A percentile compares a stretch with the other conserved stretches of the same genome.
Evolutionary conservation across 1,140 invertebrate species (phyloP).

Genomic region (Diprion similis): DNA sequence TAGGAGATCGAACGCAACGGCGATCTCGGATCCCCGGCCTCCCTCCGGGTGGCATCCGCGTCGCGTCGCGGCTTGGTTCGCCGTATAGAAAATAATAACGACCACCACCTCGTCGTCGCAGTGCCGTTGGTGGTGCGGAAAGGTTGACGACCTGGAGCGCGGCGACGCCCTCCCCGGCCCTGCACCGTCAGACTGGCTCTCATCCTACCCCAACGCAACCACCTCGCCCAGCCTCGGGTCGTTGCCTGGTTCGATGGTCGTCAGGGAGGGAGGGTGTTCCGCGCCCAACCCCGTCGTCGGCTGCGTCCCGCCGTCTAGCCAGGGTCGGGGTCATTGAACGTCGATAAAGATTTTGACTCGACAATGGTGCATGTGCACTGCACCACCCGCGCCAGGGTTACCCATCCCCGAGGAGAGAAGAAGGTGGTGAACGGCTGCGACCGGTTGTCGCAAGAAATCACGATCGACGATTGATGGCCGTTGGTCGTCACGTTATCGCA

Average conservation of each 20-base stretch:
- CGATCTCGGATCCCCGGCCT: too few species aligned
- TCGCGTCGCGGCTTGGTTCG: background rate
- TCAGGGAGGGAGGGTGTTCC: slow-evolving; percentile 37
- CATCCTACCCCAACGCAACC: slow-evolving; percentile 27
- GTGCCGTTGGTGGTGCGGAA: slow-evolving; percentile 46
- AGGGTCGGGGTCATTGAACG: slow-evolving; percentile 64
- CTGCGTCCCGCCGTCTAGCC: slow-evolving; percentile 56
- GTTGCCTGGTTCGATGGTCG: slow-evolving; percentile 30
- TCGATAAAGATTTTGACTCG: slow-evolving; percentile 63
- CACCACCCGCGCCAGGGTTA: slow-evolving; percentile 9
- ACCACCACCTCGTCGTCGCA: background rate
- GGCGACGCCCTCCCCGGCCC: slow-evolving; percentile 50
- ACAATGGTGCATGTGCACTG: slow-evolving; percentile 46
- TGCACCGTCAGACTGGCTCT: slow-evolving; percentile 23
- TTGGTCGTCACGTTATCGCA: too few species aligned
- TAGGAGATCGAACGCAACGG: too few species aligned
- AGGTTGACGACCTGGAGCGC: slow-evolving; percentile 57
- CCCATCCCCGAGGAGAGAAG: too few species aligned
- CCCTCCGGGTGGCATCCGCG: too few species aligned
- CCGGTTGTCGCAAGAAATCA: too few species aligned
- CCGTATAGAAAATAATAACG: background rate
- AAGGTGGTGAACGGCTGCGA: too few species aligned
- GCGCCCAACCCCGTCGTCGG: slow-evolving; percentile 32
- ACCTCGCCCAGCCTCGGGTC: slow-evolving; percentile 20
- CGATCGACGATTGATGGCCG: too few species aligned